Base-by-base conservation (phyloP, 2,888 invertebrate genomes). In the Loripinus fragilis region DNA sequence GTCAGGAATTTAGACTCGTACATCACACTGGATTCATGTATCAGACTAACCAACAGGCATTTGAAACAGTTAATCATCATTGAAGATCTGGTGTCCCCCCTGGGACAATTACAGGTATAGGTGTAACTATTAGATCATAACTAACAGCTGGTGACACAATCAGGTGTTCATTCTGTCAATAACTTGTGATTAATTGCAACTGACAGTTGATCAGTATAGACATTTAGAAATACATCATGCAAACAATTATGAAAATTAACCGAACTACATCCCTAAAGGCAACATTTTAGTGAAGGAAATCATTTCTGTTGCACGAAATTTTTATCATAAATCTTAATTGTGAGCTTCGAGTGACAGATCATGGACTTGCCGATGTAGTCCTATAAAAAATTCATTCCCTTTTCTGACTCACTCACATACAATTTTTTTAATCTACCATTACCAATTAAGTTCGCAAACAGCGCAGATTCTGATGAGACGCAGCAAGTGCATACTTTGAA, bases 131-230 rank as follows among this genome's bases (percentile, higher is more conserved):
- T 60, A 60, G 33, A 60, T 60, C 60, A 60, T 5, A 60, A 7
- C 17, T 60, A 60, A 60, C 60, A 60, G 60, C 30, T 60, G 60
- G 33, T 60, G 60, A 60, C 60, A 60, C 12, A 60, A 60, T 60
- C 38, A 20, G 60, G 23, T 60, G 60, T 60, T 60, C 60, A 60
- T 60, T 60, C 60, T 60, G 60, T 60, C 60, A 60, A 17, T 10
- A 20, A n/a, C 28, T 60, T 60, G 60, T 60, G 60, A 60, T 60
- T 33, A 60, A 60, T 60, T 60, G 17, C 60, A n/a, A n/a, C 28
- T 60, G 60, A 60, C 60, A 60, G 33, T 17, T 17, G 30, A 60
- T 60, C 33, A 33, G 30, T 5, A 28, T 38, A 5, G 7, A 38
- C 12, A 38, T 38, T 38, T 45, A 45, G 45, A 20, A 41, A 20